Evolutionary conservation across 2,888 invertebrate genomes (phyloP).

Genomic region (Xanthorhoe spadicearia): DNA sequence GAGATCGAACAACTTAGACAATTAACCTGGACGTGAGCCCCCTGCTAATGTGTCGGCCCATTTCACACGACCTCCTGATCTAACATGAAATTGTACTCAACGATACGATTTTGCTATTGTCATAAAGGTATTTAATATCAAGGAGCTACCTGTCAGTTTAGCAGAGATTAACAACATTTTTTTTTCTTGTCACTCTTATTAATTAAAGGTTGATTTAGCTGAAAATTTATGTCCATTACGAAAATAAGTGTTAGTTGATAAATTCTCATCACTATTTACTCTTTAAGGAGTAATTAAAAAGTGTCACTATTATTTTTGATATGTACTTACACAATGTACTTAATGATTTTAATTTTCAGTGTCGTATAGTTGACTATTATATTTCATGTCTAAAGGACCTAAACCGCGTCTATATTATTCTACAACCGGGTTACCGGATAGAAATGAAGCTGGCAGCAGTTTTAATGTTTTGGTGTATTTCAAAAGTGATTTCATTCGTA

Average conservation of each 20-base stretch:
- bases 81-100: background rate
- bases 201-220: background rate
- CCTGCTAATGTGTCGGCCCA: conserved; percentile 7
- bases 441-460: background rate
- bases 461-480: background rate
- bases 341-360: no score
- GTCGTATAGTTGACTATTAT: no score
- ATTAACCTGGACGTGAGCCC: conserved; percentile 19
- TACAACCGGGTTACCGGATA: background rate
- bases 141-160: no score
- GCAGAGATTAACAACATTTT: no score
- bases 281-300: no score
- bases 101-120: background rate
- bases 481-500: background rate
- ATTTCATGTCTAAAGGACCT: background rate
- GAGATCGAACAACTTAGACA: conserved; percentile 17
- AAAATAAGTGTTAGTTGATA: background rate
- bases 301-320: no score
- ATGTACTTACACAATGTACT: no score
- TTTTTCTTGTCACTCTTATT: no score
- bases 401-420: background rate
- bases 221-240: background rate
- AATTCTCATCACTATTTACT: no score
- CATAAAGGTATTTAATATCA: background rate
- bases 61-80: background rate